Percentiles rank a stretch among this genome's conserved stretches.
Evolutionary conservation across 2,888 invertebrate genomes (phyloP).

Genomic region (Cerastis rubricosa): DNA sequence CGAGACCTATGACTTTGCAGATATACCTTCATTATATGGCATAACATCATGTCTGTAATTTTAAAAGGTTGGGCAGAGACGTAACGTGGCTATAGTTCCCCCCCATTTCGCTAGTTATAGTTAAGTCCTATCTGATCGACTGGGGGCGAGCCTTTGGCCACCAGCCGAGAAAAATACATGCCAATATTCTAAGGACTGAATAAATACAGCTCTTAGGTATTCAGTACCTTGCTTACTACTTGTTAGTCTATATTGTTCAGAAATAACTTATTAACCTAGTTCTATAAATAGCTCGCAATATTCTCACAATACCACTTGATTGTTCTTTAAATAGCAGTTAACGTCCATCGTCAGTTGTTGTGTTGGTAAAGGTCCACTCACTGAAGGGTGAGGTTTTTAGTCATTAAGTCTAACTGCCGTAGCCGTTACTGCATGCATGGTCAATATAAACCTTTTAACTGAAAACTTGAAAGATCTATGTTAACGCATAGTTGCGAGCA

Average conservation of each 20-base stretch:
- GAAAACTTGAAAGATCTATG: neutral
- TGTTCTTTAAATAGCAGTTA: constrained; percentile 12
- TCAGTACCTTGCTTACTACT: neutral
- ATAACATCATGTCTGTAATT: neutral
- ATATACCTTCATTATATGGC: no score
- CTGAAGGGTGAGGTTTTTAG: neutral
- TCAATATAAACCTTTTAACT: neutral
- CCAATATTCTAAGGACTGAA: neutral
- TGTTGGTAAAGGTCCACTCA: neutral
- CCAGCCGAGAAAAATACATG: neutral
- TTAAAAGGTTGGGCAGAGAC: neutral
- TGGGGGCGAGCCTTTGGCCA: neutral
- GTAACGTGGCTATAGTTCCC: neutral
- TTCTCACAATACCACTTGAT: neutral
- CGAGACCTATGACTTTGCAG: no score
- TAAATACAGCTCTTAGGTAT: neutral
- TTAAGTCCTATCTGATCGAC: neutral
- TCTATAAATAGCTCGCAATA: constrained; percentile 2
- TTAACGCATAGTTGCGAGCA: neutral
- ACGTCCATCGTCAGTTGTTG: neutral
- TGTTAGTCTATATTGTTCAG: neutral
- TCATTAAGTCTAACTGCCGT: neutral
- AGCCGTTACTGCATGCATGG: neutral
- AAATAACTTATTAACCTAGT: constrained; percentile 12
- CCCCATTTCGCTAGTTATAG: neutral